Evolutionary conservation across 1,140 invertebrate genomes (phyloP).

Genomic region (Drosophila jambulina): DNA sequence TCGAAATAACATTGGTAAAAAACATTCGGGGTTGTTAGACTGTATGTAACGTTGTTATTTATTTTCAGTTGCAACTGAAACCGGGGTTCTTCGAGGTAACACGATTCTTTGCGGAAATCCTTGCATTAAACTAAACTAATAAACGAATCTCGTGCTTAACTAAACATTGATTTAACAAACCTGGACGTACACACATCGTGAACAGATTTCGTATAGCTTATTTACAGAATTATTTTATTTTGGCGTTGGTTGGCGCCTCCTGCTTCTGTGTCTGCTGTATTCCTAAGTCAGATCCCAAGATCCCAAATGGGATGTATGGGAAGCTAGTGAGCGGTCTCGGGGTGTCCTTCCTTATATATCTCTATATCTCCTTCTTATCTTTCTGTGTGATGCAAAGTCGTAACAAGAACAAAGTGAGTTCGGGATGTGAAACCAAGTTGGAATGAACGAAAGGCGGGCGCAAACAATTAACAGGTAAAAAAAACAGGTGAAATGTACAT

Average conservation of each 20-base stretch:
- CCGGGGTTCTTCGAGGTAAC: constrained; percentile 8
- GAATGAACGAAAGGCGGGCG: constrained; percentile 32
- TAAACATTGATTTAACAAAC: constrained; percentile 28
- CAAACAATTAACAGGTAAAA: constrained; percentile 64
- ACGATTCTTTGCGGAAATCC: constrained; percentile 3
- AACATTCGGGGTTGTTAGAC: neutral
- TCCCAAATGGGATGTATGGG: neutral
- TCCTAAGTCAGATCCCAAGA: neutral
- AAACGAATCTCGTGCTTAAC: constrained; percentile 25
- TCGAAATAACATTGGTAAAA: neutral
- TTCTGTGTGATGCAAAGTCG: constrained; percentile 13
- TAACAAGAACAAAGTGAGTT: constrained; percentile 23
- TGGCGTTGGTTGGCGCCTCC: constrained; percentile 24
- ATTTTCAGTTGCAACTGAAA: constrained; percentile 44
- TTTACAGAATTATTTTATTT: constrained; percentile 33
- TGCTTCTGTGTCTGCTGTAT: neutral
- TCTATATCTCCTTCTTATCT: neutral
- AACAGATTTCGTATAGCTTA: constrained; percentile 19
- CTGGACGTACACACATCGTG: neutral
- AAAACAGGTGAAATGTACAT: constrained; percentile 52
- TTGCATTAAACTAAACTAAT: constrained; percentile 26
- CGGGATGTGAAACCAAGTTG: constrained; percentile 15
- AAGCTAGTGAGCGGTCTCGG: neutral
- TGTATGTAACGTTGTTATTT: constrained; percentile 32
- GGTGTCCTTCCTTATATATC: neutral